Evolutionary conservation across 2,797 vertebrate genomes (phyloP).

Genomic region (Acrocephalus scirpaceus): DNA sequence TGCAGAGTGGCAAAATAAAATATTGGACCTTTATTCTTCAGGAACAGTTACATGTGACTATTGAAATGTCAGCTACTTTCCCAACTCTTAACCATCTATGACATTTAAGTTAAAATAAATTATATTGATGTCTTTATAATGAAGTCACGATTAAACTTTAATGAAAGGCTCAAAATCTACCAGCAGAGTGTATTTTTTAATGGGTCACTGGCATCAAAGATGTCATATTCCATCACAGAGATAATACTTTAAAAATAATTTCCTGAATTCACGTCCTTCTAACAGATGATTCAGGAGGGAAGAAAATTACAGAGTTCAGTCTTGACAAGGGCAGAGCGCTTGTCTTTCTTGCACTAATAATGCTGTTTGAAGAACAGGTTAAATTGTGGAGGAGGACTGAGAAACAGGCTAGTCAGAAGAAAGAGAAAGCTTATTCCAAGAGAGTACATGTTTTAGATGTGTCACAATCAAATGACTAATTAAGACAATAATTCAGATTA

Average conservation of each 20-base stretch:
- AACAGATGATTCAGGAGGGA: constrained; percentile 16
- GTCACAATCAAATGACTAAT: constrained; percentile 48
- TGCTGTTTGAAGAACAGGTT: constrained; percentile 7
- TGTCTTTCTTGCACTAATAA: neutral
- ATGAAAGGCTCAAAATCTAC: constrained; percentile 1
- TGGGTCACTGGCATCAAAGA: constrained; percentile 8
- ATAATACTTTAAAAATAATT: constrained; percentile 34
- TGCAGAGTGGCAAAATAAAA: neutral
- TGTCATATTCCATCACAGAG: neutral
- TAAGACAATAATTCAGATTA: constrained; percentile 39
- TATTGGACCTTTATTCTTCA: neutral
- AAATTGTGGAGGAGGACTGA: neutral
- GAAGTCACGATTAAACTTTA: neutral
- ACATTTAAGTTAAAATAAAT: constrained; percentile 9
- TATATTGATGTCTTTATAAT: neutral
- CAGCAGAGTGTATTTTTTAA: constrained; percentile 6
- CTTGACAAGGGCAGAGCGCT: neutral
- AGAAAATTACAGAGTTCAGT: constrained; percentile 9
- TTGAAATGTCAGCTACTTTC: constrained; percentile 16
- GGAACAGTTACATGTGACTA: neutral
- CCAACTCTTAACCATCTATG: neutral
- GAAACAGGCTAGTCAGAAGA: neutral
- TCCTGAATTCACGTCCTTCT: neutral
- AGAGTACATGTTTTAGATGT: constrained; percentile 3
- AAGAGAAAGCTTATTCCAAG: neutral